Percentiles rank a stretch among this genome's conserved stretches.
Conservation (phyloP, 2,888 invertebrate species). For the Heliconius ismenius region DNA sequence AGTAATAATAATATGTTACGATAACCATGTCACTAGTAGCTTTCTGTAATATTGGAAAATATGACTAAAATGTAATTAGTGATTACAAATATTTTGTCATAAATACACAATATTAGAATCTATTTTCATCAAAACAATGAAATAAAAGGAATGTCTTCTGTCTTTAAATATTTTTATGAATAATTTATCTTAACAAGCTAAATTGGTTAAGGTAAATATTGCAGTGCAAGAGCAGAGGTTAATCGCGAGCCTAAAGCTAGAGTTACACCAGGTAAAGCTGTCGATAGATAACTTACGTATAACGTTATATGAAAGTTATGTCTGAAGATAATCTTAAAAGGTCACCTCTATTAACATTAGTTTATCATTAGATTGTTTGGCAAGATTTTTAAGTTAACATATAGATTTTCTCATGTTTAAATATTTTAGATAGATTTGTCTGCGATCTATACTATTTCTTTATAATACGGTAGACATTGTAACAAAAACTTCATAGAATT, state of each 20-base stretch:
- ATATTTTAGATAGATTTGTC: neutral
- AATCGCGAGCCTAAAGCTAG: constrained; percentile 33
- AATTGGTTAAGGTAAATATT: constrained; percentile 29
- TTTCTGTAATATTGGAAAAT: neutral
- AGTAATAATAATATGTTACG: too few relatives aligned
- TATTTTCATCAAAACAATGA: too few relatives aligned
- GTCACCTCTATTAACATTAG: constrained; percentile 15
- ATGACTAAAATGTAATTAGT: neutral
- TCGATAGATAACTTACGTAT: constrained; percentile 24
- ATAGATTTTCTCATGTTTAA: neutral
- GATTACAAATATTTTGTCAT: neutral
- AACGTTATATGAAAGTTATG: constrained; percentile 27
- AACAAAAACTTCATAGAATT: too few relatives aligned
- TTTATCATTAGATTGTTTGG: constrained; percentile 4
- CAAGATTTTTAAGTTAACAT: neutral
- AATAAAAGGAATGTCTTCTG: neutral
- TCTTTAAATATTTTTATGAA: neutral
- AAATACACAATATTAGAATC: neutral
- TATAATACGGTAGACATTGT: too few relatives aligned
- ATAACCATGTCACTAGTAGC: neutral
- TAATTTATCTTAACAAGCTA: constrained; percentile 18
- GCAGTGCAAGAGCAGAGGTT: constrained; percentile 29
- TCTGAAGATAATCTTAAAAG: constrained; percentile 18
- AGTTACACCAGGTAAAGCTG: constrained; percentile 27
- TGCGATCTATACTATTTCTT: too few relatives aligned